Conservation (phyloP, 2,797 vertebrate genomes). For the Aphelocoma californica region DNA sequence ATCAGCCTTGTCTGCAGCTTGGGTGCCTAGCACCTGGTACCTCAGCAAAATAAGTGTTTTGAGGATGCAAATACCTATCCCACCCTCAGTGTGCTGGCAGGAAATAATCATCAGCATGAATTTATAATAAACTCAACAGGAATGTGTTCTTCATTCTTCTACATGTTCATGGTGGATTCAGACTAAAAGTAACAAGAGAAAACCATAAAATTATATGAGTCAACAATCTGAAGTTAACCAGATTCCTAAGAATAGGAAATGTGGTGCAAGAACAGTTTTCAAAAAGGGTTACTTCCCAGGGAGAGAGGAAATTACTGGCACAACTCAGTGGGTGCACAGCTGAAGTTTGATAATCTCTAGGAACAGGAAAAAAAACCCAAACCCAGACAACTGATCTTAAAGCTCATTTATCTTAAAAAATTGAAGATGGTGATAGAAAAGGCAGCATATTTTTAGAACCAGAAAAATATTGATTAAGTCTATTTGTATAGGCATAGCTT, state of each 20-base stretch:
- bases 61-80: not conserved
- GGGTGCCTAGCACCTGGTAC: not conserved
- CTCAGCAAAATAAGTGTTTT: not conserved
- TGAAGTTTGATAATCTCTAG: not conserved
- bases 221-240: not conserved
- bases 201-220: not conserved
- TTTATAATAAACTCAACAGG: not conserved
- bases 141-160: not conserved
- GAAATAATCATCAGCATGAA: not conserved
- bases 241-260: not conserved
- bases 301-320: not conserved
- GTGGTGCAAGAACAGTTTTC: not conserved
- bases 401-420: not conserved
- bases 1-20: not conserved
- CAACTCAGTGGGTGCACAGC: not conserved
- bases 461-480: not conserved
- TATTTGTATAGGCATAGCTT: not conserved
- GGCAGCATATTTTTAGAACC: not conserved
- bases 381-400: not conserved
- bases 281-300: not conserved
- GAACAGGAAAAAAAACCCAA: not conserved
- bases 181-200: not conserved
- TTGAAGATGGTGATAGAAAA: not conserved
- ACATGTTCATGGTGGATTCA: not conserved
- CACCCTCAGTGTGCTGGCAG: not conserved